Base-by-base conservation (phyloP, 2,888 invertebrate genomes). In the Melikaiella ostensackeni region DNA sequence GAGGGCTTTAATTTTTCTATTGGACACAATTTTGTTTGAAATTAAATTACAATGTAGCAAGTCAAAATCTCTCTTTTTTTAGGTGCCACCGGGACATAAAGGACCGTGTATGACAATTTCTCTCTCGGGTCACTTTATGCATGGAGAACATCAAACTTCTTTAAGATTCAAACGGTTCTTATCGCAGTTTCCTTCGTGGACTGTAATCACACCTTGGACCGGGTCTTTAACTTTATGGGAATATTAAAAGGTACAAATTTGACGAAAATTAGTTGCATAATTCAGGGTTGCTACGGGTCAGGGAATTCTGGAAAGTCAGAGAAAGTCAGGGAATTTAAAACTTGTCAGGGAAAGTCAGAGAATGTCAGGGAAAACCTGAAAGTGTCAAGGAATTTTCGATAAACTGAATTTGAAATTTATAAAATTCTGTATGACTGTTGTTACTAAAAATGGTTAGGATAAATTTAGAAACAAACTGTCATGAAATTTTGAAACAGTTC, bases 121-220 rank as follows among this genome's bases (percentile, higher is more conserved):
- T 77, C 90, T 94, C 81, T 94, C 93, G 46, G 94, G 94, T 0
- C 95, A 95, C 84, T 93, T 93, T 86, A 89, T 94, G 81, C 93
- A 94, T 89, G 93, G 93, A 55, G 91, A 93, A 77, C 91, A 92
- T 78, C 93, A 93, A 88, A 91, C 91, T 73, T 92, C 94, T 11
- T 86, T 91, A 55, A 86, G 92, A 80, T 92, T 95, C 86, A 91
- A 92, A 78, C 88, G 91, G 57, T 93, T 95, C 82, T 90, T 95
- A 81, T 88, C 87, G 19, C 92, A 94, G 84, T 94, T 95, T 88
- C 96, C 96, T 50, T 86, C 92, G 0, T 94, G 94, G 95, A 93
- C 94, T 42, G 94, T 95, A 30, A 92, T 94, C 76, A 94, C 94
- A 50, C 94, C 94, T 81, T 96, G 96, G 96, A 94, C 94, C 78